Percentiles rank a stretch among this genome's conserved stretches.
These are phyloP conservation scores for Pseudorectes ferrugineus DNA, from an alignment of 2,113 vertebrate species.

Conservation along the genomic window DNA sequence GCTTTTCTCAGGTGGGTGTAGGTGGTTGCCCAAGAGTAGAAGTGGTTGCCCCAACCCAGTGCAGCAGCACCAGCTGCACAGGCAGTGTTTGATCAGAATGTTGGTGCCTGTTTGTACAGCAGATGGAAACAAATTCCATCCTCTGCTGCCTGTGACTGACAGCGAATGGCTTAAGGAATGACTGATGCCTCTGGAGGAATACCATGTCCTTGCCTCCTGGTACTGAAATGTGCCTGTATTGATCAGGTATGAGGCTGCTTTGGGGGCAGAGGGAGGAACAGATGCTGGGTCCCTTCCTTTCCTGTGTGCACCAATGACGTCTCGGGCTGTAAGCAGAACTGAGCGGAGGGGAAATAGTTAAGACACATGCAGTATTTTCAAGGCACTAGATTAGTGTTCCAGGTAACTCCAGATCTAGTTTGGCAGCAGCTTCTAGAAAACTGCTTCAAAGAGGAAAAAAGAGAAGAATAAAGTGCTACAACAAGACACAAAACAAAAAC, in stretches of 20 bases:
- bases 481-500: background rate
- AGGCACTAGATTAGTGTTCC: background rate
- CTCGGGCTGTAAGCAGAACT: background rate
- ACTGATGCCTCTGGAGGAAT: background rate
- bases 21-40: background rate
- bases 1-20: background rate
- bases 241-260: background rate
- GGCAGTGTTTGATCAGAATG: background rate
- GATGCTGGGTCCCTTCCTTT: background rate
- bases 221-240: background rate
- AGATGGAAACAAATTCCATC: background rate
- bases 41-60: background rate
- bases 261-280: background rate
- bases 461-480: background rate
- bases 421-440: background rate
- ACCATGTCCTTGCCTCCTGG: fast-evolving
- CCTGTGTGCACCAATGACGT: fast-evolving
- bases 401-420: background rate
- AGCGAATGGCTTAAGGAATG: background rate
- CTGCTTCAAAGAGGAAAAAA: background rate
- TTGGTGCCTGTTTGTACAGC: background rate
- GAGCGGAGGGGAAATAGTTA: fast-evolving
- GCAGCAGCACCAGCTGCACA: background rate
- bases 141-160: background rate
- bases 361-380: background rate